Base-by-base conservation (phyloP, 2,888 invertebrate genomes). In the Zeuzera pyrina region DNA sequence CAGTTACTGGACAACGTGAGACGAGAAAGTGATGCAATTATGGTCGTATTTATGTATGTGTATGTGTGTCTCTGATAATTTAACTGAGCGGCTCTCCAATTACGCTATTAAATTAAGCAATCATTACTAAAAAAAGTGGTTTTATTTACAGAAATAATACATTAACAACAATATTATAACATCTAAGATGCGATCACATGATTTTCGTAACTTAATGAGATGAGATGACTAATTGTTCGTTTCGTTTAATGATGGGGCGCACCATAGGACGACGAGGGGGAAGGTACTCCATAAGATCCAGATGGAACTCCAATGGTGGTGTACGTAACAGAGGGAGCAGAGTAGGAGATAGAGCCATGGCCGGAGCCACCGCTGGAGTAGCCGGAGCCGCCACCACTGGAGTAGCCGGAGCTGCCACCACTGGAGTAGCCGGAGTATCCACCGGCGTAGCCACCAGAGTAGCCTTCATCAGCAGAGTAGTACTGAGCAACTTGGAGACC, bases 401-500 rank as follows among this genome's bases (percentile, higher is more conserved):
- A 36, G 68, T 65, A 32, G 58, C 66, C 39, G 14, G 48, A 45
- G 45, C 47, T 38, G 48, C 47, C 38, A 34, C 39, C 28, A 37
- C 37, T 23, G 24, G 54, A 49, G 52, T 51, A 50, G 34, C 41
- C 73, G 61, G 57, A 45, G 49, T 56, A 68, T 12, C 58, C 63
- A 70, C 47, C 81, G 52, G 73, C 70, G 43, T 63, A 62, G 7
- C 69, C 70, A 25, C 55, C 40, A 10, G 67, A 53, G 57, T 78
- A 62, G 38, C 86, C 86, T 43, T 89, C 86, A 37, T 87, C 85
- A 42, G 89, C 86, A 67, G 92, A 92, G 60, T 91, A 88, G 85
- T 91, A 93, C 63, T 94, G 93, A 15, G 94, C 94, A 19, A 94
- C 93, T 68, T 94, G 93, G 69, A 94, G 90, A 42, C 92, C 93